Base-by-base conservation (phyloP, 2,113 vertebrate genomes). In the Grus americana region DNA sequence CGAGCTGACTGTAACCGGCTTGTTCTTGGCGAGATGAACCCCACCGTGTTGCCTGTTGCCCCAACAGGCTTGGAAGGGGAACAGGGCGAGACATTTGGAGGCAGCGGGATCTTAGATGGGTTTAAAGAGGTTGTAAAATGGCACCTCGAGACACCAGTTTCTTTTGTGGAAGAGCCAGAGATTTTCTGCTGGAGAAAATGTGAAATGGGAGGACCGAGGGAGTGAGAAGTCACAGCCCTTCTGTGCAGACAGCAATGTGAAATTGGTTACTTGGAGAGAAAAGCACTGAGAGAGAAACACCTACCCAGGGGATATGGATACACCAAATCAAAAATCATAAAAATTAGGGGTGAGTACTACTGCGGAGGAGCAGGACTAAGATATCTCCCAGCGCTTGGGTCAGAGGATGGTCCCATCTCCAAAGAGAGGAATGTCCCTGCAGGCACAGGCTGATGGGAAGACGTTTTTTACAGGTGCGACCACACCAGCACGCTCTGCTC, bases 11-110 rank as follows among this genome's bases (percentile, higher is more conserved):
- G 36, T 52, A 44, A 79, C 57, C 42, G 11, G 10, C 42, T 85
- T 8, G 32, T 4, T 36, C 11, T 47, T 34, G 55, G 71, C 2
- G 8, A 23, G 32, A 52, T 79, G 50, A 59, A 19, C 58, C 36
- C 2, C 32, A 0, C 1, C 6, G 21, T 22, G 4, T 26, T 4
- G 0, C 9, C 58, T n/a, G 36, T 62, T 84, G 72, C 32, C 36
- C 30, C 40, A 12, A 9, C 30, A 26, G 72, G 32, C 30, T 10
- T 63, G 72, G 50, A 75, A 32, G 10, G 13, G 24, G 44, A 13
- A 18, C 8, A 40, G 46, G 40, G 36, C 2, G n/a, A 67, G 67
- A 38, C 23, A 2, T 54, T 46, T 2, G 26, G 29, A 15, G 61
- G 46, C 40, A 47, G 38, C 0, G 0, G 23, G 42, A 6, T 22